phyloP scores from a whole-genome alignment of 2,888 invertebrate genomes.

The Parapristionchus giblindavisi region DNA sequence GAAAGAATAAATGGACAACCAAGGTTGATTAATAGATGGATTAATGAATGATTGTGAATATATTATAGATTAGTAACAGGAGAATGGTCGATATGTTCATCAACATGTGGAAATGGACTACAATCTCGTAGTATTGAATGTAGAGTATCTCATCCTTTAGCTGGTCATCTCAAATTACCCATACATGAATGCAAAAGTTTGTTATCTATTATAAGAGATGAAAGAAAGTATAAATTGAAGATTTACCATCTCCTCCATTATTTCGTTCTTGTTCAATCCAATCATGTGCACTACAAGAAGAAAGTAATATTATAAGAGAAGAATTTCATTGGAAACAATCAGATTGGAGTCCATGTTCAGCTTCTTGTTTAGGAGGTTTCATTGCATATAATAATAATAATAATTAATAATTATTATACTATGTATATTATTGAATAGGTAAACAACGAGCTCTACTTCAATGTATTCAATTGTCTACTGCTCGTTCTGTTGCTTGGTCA shows the following conservation, averaged over 20 bases:
- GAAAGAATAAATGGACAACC: background rate
- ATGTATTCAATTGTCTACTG: constrained; percentile 70
- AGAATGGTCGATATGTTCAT: constrained; percentile 79
- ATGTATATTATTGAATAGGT: constrained; percentile 36
- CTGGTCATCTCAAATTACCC: constrained; percentile 63
- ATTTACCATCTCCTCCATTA: constrained; percentile 60
- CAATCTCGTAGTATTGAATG: constrained; percentile 85
- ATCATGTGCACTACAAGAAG: constrained; percentile 56
- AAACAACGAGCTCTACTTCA: constrained; percentile 37
- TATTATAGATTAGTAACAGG: constrained; percentile 80
- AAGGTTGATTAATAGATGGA: background rate
- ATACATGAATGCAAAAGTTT: constrained; percentile 67
- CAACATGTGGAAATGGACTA: constrained; percentile 89
- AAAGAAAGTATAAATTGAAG: constrained; percentile 40
- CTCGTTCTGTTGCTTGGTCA: constrained; percentile 85
- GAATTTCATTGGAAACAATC: constrained; percentile 61
- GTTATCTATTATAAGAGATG: constrained; percentile 1
- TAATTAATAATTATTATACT: background rate
- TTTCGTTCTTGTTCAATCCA: constrained; percentile 66
- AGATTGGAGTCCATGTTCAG: constrained; percentile 81
- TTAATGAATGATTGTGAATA: background rate
- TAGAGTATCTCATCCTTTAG: constrained; percentile 66
- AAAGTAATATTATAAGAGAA: background rate
- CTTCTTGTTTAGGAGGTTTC: constrained; percentile 84
- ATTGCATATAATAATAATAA: constrained; percentile 38